Base-by-base conservation (phyloP, 2,113 vertebrate genomes). In the Clarias magur region DNA sequence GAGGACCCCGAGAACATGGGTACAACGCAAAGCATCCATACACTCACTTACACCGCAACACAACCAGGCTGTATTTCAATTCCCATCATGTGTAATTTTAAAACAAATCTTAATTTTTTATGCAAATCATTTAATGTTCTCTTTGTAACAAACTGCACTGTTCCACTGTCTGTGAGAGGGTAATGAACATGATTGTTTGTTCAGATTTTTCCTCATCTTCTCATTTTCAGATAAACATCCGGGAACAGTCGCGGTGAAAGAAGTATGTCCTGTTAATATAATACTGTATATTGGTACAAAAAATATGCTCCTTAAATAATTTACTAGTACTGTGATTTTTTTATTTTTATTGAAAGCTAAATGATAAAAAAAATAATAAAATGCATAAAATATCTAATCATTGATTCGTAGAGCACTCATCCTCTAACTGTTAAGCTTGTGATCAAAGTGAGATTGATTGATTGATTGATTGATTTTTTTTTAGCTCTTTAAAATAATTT, bases 191-290 rank as follows among this genome's bases (percentile, higher is more conserved):
- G 19, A 60, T 72, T 38, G 16, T 38, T 62, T 79, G n/a, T n/a
- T 54, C 68, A 7, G 53, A 59, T 78, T 75, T 4, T 85, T 56
- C 82, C 30, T 82, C 38, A 57, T 89, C 60, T 88, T 88, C 56
- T 88, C 85, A 93, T 94, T 91, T 87, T 92, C 92, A 79, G 86
- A 91, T 59, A 90, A 93, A 70, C 85, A 81, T 6, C 86, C 87
- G 25, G 94, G 93, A 81, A 91, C 93, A 15, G 60, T 93, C 63
- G 83, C 90, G 7, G 90, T 94, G 6, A 95, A 95, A 68, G 92
- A 95, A 92, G 95, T 95, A 91, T 1, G 83, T 65, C 34, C n/a
- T 76, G 53, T 48, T 48, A 48, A 65, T 81, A 62, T 53, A 72
- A 6, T 10, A 65, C 23, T 48, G 48, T 48, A 7, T 48, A 42